Evolutionary conservation across 2,113 vertebrate species (phyloP).

Genomic region (Phylloscopus whistleri): DNA sequence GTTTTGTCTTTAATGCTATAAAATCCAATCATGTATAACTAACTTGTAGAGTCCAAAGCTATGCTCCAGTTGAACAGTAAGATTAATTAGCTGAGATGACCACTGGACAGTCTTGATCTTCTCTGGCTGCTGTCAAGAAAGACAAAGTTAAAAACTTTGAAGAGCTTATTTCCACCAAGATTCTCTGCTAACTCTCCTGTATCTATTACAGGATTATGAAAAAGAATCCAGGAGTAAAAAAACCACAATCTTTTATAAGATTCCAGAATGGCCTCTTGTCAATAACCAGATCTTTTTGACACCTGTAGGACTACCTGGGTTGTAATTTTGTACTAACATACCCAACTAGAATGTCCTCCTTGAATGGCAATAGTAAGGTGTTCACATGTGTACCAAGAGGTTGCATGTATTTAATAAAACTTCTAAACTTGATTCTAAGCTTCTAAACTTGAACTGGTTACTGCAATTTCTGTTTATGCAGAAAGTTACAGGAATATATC

Average conservation of each 20-base stretch:
- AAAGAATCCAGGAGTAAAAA: not conserved
- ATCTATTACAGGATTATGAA: not conserved
- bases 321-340: not conserved
- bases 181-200: not conserved
- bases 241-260: accelerated
- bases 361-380: not conserved
- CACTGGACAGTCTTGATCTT: not conserved
- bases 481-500: not conserved
- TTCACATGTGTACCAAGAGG: not conserved
- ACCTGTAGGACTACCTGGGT: not conserved
- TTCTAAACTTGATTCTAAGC: not conserved
- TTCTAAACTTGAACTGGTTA: not conserved
- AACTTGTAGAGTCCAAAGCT: not conserved
- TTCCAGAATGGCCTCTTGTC: not conserved
- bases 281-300: not conserved
- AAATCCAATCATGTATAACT: not conserved
- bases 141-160: not conserved
- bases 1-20: not conserved
- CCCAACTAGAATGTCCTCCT: not conserved
- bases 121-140: not conserved
- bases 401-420: not conserved
- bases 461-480: not conserved
- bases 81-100: not conserved
- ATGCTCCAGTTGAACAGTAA: not conserved
- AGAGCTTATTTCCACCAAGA: not conserved